Conservation (phyloP, 2,888 invertebrate species). For the Harpalus rufipes region DNA sequence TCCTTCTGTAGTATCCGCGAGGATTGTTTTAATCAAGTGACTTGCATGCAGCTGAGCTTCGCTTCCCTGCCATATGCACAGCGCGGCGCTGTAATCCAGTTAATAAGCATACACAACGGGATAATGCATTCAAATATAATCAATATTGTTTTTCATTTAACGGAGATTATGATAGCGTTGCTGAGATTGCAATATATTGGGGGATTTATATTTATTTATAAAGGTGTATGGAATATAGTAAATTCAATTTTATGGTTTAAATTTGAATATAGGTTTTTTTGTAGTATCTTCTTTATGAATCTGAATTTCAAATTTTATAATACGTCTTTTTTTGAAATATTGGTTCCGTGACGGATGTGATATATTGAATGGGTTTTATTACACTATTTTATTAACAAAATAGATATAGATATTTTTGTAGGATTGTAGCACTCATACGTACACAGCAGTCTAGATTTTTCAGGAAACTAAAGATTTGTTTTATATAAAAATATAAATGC, state of each 20-base stretch:
- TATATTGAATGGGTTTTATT: not conserved
- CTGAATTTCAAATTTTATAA: not conserved
- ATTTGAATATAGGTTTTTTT: not conserved
- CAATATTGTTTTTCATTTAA: not conserved
- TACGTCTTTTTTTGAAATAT: not conserved
- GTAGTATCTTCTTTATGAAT: not conserved
- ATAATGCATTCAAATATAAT: constrained; percentile 1
- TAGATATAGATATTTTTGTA: not conserved
- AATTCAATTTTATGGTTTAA: constrained; percentile 2
- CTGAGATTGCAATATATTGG: not conserved
- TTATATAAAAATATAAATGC: no score
- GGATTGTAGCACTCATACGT: no score
- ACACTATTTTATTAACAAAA: not conserved
- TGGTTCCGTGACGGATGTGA: not conserved
- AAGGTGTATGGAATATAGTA: not conserved
- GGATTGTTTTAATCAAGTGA: constrained; percentile 41
- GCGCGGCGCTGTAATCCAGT: not conserved
- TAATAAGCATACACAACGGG: not conserved
- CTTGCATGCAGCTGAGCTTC: constrained; percentile 16
- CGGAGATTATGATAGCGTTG: not conserved
- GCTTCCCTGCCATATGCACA: not conserved
- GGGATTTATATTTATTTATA: not conserved
- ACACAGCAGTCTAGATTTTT: no score
- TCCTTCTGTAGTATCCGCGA: constrained; percentile 6
- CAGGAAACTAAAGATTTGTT: no score